Conservation (phyloP, 2,797 vertebrate genomes). For the Moxostoma hubbsi region DNA sequence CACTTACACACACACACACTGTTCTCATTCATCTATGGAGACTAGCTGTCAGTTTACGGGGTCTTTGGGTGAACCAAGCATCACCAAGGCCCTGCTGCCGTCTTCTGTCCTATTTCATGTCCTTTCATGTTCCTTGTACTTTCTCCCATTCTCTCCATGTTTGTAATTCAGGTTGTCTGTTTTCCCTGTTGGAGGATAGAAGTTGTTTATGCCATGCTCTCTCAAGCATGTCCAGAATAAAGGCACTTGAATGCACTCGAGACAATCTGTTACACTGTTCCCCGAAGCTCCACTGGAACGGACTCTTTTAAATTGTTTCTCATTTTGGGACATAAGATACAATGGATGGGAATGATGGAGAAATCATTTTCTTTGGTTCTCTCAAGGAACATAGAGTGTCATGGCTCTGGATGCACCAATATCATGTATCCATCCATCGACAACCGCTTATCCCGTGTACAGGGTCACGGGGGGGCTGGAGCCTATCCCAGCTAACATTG, state of each 20-base stretch:
- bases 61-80: conserved; percentile 48
- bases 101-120: conserved; percentile 61
- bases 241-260: conserved; percentile 38
- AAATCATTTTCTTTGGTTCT: not conserved
- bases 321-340: conserved; percentile 1
- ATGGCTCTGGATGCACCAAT: not conserved
- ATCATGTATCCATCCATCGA: too few species aligned
- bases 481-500: too few species aligned
- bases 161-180: conserved; percentile 58
- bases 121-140: conserved; percentile 57
- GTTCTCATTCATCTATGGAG: conserved; percentile 52
- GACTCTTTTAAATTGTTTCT: conserved; percentile 31
- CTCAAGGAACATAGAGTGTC: conserved; percentile 1
- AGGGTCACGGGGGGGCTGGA: too few species aligned
- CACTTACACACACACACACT: conserved; percentile 31
- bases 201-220: conserved; percentile 55
- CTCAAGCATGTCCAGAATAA: conserved; percentile 57
- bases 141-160: conserved; percentile 32
- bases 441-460: too few species aligned
- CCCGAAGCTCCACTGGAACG: conserved; percentile 21
- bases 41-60: conserved; percentile 49
- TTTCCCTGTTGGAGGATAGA: conserved; percentile 50
- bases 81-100: conserved; percentile 42
- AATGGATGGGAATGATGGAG: conserved; percentile 12
- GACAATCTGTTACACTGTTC: conserved; percentile 35